Evolutionary conservation across 2,113 vertebrate genomes (phyloP), one percentile per base, ranked within the genome.

Genomic region (Lophura nycthemera): DNA sequence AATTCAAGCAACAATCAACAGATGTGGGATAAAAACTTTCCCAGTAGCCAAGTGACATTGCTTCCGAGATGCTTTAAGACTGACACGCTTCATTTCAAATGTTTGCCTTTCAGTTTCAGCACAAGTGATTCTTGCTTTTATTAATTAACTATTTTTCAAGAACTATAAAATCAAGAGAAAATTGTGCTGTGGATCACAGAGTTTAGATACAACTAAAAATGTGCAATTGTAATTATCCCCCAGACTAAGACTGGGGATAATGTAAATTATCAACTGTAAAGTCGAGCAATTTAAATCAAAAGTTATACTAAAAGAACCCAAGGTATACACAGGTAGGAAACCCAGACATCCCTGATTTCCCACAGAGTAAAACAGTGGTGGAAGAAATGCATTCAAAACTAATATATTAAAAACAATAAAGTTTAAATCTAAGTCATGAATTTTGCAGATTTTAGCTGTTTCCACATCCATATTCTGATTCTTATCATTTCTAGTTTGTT

Each of bases 261-360:
- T 38, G 36, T 38, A 38, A 38, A 38, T 38, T 38, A 9, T 38
- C 38, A 4, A 38, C 38, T 72, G 56, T 15, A 14, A 74, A 72
- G 36, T 47, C 42, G 88, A 80, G 48, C 13, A 90, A 92, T 67
- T 83, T 4, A 73, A 64, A 76, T 83, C 66, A 25, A 10, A 89
- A 89, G 34, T 74, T 67, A 86, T 24, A 86, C 30, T 75, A 61
- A 78, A 96, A 66, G 69, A 95, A 74, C 57, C 34, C 40, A 88
- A 86, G 69, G 48, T 57, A 34, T 52, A 50, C 11, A 56, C 14
- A 89, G 36, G 21, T 34, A 50, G 71, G 63, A 34, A 40, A 86
- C 32, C 7, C 10, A 67, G 24, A 60, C 5, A 48, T 30, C 30
- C n/a, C 72, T 43, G 36, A 86, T 18, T 75, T 79, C 72, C 20